Evolutionary conservation across 1,140 invertebrate species (phyloP).

Genomic region (Lethrus apterus): DNA sequence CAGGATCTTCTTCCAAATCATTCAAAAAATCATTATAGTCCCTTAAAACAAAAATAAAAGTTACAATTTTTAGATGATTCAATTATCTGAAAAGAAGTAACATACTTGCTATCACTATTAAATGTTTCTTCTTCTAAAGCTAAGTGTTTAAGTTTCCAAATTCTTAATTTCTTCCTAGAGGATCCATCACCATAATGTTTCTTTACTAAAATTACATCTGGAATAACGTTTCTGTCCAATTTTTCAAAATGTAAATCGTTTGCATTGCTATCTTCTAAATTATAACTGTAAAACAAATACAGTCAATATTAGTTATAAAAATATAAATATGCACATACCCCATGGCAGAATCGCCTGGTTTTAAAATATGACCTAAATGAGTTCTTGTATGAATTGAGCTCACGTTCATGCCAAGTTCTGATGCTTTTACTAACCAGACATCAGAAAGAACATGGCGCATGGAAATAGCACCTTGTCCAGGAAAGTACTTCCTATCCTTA

Average conservation of each 20-base stretch:
- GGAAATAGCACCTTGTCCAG: slow-evolving; percentile 81
- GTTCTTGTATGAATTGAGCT: slow-evolving; percentile 78
- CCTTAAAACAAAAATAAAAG: slow-evolving; percentile 45
- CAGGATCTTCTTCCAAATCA: slow-evolving; percentile 92
- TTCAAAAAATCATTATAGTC: slow-evolving; percentile 95
- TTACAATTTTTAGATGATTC: too few relatives aligned
- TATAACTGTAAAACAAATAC: slow-evolving; percentile 57
- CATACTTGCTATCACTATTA: slow-evolving; percentile 64
- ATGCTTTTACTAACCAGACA: slow-evolving; percentile 86
- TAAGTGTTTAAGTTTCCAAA: slow-evolving; percentile 91
- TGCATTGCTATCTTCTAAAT: slow-evolving; percentile 80
- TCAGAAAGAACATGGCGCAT: slow-evolving; percentile 86
- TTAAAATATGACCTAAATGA: slow-evolving; percentile 90
- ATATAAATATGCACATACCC: slow-evolving; percentile 53
- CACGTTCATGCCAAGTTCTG: slow-evolving; percentile 81
- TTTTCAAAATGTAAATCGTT: slow-evolving; percentile 87
- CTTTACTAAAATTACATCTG: slow-evolving; percentile 91
- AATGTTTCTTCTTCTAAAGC: slow-evolving; percentile 56
- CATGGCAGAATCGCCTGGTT: slow-evolving; percentile 86
- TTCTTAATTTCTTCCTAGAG: slow-evolving; percentile 61
- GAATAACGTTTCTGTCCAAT: slow-evolving; percentile 60
- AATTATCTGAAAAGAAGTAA: slow-evolving; percentile 20
- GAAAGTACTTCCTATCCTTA: slow-evolving; percentile 69
- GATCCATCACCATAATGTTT: slow-evolving; percentile 78
- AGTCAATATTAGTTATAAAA: slow-evolving; percentile 9